Percentiles rank a stretch among this genome's conserved stretches.
Conservation (phyloP, 2,797 vertebrate genomes). For the Anisognathus igniventris region DNA sequence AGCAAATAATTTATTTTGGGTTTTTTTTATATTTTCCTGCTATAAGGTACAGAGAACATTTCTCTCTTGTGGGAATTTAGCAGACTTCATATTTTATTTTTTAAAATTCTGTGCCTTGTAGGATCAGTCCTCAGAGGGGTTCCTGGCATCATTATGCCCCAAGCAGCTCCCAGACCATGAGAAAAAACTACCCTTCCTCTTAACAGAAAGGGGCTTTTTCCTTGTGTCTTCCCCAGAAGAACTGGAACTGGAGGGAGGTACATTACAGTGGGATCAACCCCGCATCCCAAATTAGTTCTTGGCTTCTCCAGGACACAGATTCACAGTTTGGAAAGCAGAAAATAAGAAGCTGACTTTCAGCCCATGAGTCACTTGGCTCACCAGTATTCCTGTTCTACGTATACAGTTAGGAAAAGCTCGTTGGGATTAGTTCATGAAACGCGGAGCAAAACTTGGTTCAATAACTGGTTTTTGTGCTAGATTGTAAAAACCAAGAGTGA, state of each 20-base stretch:
- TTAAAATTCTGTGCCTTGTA: background rate
- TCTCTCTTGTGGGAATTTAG: background rate
- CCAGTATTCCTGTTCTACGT: background rate
- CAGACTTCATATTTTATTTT: background rate
- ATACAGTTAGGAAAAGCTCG: background rate
- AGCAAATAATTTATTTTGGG: background rate
- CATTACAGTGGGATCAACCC: accelerated
- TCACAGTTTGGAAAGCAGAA: background rate
- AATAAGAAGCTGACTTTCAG: background rate
- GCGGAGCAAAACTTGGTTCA: background rate
- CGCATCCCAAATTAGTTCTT: background rate
- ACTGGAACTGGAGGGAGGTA: background rate
- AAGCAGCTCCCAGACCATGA: background rate
- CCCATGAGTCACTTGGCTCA: background rate
- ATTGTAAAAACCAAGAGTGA: background rate
- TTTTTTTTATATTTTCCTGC: accelerated
- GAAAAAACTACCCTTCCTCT: background rate
- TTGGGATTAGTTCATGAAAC: background rate
- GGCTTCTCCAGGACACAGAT: background rate
- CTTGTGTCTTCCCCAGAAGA: background rate
- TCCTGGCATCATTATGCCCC: background rate
- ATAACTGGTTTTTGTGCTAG: background rate
- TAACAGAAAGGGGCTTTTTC: background rate
- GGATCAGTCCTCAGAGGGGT: background rate
- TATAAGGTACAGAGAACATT: background rate